These are phyloP conservation scores for Platyscapa corneri DNA, from an alignment of 1,140 invertebrate species.

Conservation along the genomic window DNA sequence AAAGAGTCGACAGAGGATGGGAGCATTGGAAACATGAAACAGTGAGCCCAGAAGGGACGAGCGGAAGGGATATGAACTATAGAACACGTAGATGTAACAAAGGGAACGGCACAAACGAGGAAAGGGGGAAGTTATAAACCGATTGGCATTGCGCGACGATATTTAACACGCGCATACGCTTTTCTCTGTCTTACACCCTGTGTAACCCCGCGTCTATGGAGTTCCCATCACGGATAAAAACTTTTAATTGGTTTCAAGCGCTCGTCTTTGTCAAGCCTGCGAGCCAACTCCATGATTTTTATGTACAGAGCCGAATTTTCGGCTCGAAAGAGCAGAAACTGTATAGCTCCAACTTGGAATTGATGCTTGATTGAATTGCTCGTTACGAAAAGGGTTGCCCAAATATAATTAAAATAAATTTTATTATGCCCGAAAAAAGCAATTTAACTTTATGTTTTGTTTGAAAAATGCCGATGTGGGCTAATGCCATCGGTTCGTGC, in stretches of 20 bases:
- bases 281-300: background rate
- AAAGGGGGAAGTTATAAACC: conserved; percentile 17
- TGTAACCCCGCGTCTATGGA: background rate
- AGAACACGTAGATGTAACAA: conserved; percentile 10
- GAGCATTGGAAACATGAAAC: background rate
- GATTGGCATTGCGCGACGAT: background rate
- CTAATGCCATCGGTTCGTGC: too few species aligned
- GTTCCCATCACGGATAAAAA: background rate
- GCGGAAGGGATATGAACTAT: background rate
- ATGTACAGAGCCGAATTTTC: background rate
- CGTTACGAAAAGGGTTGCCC: too few species aligned
- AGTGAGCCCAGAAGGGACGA: background rate
- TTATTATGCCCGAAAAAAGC: too few species aligned
- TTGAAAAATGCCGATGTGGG: too few species aligned
- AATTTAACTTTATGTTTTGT: too few species aligned
- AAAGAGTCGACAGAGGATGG: background rate
- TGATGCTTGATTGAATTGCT: background rate
- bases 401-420: too few species aligned
- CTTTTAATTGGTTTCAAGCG: conserved; percentile 33
- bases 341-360: background rate
- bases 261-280: background rate
- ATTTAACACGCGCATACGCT: background rate
- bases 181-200: background rate
- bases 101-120: background rate
- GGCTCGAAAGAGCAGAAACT: background rate